phyloP scores from a whole-genome alignment of 2,888 invertebrate genomes.

The Metopia argyrocephala region DNA sequence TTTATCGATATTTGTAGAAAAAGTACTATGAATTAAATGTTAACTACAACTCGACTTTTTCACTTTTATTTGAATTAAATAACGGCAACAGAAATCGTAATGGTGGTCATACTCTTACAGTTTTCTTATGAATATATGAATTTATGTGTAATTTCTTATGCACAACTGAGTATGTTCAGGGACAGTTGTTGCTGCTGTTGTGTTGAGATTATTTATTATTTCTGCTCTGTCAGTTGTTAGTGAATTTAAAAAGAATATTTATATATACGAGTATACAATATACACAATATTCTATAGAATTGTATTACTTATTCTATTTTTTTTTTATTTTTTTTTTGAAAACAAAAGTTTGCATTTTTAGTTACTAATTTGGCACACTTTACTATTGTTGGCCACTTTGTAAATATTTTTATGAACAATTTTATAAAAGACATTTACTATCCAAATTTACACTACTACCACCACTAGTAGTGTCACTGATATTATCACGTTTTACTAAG shows the following conservation, averaged over 20 bases:
- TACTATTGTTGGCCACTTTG: slow-evolving; percentile 51
- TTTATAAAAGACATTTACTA: slow-evolving; percentile 4
- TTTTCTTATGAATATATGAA: not conserved
- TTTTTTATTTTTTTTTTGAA: not conserved
- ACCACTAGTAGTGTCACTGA: not conserved
- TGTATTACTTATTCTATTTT: too few species aligned
- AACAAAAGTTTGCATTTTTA: slow-evolving; percentile 2
- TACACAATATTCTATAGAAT: too few species aligned
- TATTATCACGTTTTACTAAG: slow-evolving; percentile 4
- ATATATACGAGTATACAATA: too few species aligned
- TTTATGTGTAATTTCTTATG: not conserved
- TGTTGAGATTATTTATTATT: slow-evolving; percentile 52
- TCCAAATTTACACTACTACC: not conserved
- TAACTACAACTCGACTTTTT: not conserved
- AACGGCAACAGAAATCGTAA: not conserved
- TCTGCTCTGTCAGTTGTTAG: slow-evolving; percentile 52
- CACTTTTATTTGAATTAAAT: not conserved
- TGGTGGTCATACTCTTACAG: not conserved
- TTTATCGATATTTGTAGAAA: too few species aligned
- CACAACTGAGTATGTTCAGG: not conserved
- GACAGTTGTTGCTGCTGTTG: slow-evolving; percentile 25
- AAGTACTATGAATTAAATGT: not conserved
- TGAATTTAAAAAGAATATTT: slow-evolving; percentile 38
- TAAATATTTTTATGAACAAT: slow-evolving; percentile 35
- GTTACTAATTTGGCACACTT: slow-evolving; percentile 53